phyloP scores from a whole-genome alignment of 2,113 vertebrate genomes.

The Suricata suricatta region DNA sequence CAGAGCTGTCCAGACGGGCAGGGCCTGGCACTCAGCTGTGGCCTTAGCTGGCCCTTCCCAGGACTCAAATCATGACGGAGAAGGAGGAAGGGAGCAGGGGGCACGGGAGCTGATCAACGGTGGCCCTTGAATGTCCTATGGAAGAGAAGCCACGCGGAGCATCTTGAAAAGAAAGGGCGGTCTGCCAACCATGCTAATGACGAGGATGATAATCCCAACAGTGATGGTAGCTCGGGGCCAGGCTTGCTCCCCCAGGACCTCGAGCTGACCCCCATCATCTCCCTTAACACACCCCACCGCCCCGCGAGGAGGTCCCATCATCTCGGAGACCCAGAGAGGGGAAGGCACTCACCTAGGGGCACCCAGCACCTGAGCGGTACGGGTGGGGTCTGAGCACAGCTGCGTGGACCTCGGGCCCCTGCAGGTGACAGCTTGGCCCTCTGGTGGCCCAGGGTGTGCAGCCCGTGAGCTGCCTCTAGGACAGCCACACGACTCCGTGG shows the following conservation, averaged over 20 bases:
- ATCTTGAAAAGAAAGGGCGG: background rate
- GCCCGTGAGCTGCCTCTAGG: background rate
- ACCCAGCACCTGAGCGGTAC: background rate
- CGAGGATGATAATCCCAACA: rapidly evolving
- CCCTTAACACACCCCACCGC: background rate
- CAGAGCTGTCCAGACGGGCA: background rate
- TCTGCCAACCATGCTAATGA: rapidly evolving
- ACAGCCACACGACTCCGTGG: background rate
- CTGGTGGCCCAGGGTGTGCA: rapidly evolving
- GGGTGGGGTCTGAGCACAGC: background rate
- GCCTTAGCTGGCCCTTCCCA: background rate
- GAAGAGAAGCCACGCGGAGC: rapidly evolving
- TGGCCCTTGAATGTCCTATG: rapidly evolving
- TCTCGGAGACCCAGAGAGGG: background rate
- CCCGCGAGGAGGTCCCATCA: background rate
- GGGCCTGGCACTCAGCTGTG: background rate
- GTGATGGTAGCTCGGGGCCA: background rate
- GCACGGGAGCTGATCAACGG: background rate
- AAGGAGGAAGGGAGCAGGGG: background rate
- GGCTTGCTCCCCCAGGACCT: background rate
- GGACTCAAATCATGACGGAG: background rate
- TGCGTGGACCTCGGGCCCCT: no score
- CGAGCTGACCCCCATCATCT: no score
- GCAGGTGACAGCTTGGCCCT: background rate
- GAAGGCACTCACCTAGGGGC: background rate